A percentile compares a stretch with the other conserved stretches of the same genome.
These are phyloP conservation scores for Felis catus DNA, from an alignment of 2,113 vertebrate species.

Conservation along the genomic window DNA sequence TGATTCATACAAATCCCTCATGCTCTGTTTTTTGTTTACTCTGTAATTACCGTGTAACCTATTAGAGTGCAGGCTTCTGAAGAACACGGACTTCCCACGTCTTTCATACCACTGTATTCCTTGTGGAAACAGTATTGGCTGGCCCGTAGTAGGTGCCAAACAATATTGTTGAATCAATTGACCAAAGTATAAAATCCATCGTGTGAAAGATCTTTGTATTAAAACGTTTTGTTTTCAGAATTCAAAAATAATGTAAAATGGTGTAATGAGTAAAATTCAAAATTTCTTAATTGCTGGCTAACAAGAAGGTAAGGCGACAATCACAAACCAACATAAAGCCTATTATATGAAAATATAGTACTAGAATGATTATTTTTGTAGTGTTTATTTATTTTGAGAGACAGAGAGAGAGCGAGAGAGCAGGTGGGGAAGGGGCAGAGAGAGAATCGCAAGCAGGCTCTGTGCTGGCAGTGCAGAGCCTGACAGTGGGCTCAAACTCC, in stretches of 20 bases:
- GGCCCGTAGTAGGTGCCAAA: not conserved
- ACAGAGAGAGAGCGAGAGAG: not conserved
- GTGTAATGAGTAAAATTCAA: not conserved
- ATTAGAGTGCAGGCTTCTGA: not conserved
- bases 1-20: not conserved
- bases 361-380: not conserved
- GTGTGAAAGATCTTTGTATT: not conserved
- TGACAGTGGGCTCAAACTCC: no score
- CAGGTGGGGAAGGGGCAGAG: not conserved
- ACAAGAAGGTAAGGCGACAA: not conserved
- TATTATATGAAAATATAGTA: not conserved
- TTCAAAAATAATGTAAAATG: not conserved
- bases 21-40: not conserved
- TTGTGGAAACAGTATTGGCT: not conserved
- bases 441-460: not conserved
- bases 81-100: not conserved
- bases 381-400: not conserved
- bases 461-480: no score
- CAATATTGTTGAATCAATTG: not conserved
- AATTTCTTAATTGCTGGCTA: not conserved
- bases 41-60: not conserved
- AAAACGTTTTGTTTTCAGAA: not conserved
- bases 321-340: not conserved
- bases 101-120: not conserved
- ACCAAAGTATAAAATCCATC: not conserved